Conservation (phyloP, 2,113 vertebrate genomes). For the Philantomba maxwellii region DNA sequence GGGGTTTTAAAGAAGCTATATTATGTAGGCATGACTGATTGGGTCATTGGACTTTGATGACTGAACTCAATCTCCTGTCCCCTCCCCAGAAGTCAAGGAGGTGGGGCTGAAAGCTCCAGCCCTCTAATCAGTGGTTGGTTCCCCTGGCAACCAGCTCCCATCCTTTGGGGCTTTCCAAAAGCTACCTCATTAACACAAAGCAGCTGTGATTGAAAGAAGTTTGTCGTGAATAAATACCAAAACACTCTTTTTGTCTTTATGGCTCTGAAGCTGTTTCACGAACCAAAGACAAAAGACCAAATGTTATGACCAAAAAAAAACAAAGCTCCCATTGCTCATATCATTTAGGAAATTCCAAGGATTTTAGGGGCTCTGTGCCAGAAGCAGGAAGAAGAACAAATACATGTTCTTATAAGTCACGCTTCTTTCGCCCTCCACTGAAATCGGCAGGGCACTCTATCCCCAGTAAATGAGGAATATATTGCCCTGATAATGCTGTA, state of each 20-base stretch:
- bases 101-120: neutral
- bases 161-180: neutral
- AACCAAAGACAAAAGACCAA: neutral
- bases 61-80: neutral
- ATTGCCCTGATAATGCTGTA: neutral
- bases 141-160: neutral
- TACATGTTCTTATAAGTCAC: neutral
- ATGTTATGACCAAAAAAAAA: neutral
- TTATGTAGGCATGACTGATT: neutral
- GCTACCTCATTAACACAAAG: neutral
- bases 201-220: neutral
- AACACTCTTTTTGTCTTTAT: neutral
- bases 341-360: neutral
- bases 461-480: neutral
- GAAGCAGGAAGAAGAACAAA: neutral
- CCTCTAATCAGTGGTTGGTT: neutral
- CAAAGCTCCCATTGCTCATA: neutral
- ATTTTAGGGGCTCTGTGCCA: neutral
- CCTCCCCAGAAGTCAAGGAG: neutral
- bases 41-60: neutral
- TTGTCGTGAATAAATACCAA: neutral
- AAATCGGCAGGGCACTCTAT: neutral
- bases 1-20: neutral
- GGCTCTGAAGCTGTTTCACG: neutral
- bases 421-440: too few species aligned